Percentiles rank a stretch among this genome's conserved stretches.
phyloP scores from a whole-genome alignment of 2,113 vertebrate genomes.

The Columba janthina region DNA sequence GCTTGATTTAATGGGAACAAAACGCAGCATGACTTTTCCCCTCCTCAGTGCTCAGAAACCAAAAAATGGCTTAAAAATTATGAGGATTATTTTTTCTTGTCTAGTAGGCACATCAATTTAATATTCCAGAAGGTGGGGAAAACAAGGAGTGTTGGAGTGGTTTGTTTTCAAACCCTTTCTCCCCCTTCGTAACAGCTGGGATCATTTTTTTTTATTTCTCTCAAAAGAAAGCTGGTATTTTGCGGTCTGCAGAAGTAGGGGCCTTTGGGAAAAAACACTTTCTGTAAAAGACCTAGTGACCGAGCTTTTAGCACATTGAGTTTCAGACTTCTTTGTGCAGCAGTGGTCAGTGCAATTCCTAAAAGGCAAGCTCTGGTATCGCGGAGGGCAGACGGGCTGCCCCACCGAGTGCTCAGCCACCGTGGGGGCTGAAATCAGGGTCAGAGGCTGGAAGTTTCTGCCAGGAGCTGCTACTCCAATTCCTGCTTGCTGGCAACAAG shows the following conservation, averaged over 20 bases:
- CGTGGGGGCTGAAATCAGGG: neutral
- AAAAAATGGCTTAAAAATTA: neutral
- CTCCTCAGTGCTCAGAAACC: neutral
- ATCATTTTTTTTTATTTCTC: neutral
- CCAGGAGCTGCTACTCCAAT: neutral
- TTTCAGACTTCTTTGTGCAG: neutral
- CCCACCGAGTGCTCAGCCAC: accelerated
- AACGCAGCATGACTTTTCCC: neutral
- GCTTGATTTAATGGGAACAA: neutral
- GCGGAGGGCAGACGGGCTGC: accelerated
- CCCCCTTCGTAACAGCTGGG: neutral
- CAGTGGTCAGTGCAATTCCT: neutral
- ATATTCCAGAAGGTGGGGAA: neutral
- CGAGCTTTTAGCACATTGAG: neutral
- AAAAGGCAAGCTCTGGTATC: accelerated
- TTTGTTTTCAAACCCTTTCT: neutral
- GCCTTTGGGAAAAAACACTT: neutral
- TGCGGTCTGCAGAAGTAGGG: neutral
- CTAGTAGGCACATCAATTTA: neutral
- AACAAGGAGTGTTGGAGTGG: neutral
- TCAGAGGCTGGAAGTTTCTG: neutral
- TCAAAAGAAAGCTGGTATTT: neutral
- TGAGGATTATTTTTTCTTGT: neutral
- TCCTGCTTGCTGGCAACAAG: accelerated
- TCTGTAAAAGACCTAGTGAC: neutral